These are phyloP conservation scores for Xenopus laevis DNA, from an alignment of 2,113 vertebrate species.

Conservation along the genomic window DNA sequence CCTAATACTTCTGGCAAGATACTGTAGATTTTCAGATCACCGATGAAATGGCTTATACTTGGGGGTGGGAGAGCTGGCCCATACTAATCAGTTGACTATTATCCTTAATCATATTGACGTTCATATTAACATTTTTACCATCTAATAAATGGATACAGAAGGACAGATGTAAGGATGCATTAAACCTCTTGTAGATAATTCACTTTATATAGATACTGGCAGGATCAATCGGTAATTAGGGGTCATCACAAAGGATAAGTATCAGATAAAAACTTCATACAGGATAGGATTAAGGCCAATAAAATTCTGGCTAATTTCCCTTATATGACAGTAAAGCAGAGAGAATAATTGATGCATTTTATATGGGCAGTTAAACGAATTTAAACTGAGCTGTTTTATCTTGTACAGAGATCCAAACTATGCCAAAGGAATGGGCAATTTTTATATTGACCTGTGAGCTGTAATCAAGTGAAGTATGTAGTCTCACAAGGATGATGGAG, in stretches of 20 bases:
- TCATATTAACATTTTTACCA: constrained; percentile 46
- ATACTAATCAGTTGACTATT: constrained; percentile 42
- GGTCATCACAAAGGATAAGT: constrained; percentile 44
- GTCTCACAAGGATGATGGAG: too few relatives aligned
- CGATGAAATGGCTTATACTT: constrained; percentile 21
- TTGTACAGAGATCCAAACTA: not conserved
- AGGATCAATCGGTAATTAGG: constrained; percentile 46
- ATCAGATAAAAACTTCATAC: constrained; percentile 45
- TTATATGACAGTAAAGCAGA: constrained; percentile 21
- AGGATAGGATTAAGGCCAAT: constrained; percentile 42
- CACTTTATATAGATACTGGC: constrained; percentile 46
- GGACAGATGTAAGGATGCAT: constrained; percentile 43
- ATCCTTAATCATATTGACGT: constrained; percentile 47
- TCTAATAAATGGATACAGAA: constrained; percentile 46
- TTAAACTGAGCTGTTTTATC: not conserved
- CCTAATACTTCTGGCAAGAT: not conserved
- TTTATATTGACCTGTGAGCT: too few relatives aligned
- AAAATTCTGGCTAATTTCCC: constrained; percentile 38
- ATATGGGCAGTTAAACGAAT: not conserved
- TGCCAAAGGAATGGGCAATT: too few relatives aligned
- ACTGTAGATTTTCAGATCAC: constrained; percentile 17
- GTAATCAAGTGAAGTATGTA: too few relatives aligned
- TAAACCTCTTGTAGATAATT: constrained; percentile 45
- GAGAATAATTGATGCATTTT: not conserved
- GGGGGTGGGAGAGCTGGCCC: constrained; percentile 10